Evolutionary conservation across 30 jellyfish, hydroid and myxozoan species (phyloP), one percentile per base, ranked within the genome.

Genomic region (Rhopilema esculentum): DNA sequence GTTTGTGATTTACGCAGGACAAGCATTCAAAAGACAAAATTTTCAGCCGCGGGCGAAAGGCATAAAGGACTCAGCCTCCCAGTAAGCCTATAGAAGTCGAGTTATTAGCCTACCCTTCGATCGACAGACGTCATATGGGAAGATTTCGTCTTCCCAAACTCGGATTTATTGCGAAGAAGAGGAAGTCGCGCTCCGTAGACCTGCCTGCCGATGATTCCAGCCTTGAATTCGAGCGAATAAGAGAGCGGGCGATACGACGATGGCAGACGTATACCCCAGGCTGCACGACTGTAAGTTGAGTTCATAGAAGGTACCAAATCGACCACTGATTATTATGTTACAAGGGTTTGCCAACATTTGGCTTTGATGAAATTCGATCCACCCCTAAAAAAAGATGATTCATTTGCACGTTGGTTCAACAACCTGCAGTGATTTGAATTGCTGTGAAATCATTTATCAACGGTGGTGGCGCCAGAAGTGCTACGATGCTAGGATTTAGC

Each of bases 251-350:
- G 27, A 12, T 83, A 0, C 86, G 86, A 18, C 86, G 92, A n/a
- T 83, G 92, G 92, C 61, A 23, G 63, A 69, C 92, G 31, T 83
- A 24, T 61, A 83, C 92, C 27, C 92, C 92, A 16, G 86, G 86
- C 15, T 83, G 92, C 80, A 83, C 84, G 29, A 77, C 66, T 62
- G 88, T 77, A 40, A 77, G 88, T 52, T 4, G 31, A 22, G 1
- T 30, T 77, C 27, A 31, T 23, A n/a, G n/a, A n/a, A n/a, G n/a
- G n/a, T n/a, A n/a, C n/a, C n/a, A n/a, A n/a, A n/a, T n/a, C n/a
- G 6, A 12, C 12, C 57, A 40, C 6, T 40, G 12, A 40, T 12
- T 40, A 12, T 40, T 12, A 12, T 6, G 57, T 6, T 6, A 2
- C 12, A 12, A 12, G 57, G 57, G 57, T 40, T 2, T 40, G 6